Base-by-base conservation (phyloP, 1,140 invertebrate species). In the Cydia pomonella region DNA sequence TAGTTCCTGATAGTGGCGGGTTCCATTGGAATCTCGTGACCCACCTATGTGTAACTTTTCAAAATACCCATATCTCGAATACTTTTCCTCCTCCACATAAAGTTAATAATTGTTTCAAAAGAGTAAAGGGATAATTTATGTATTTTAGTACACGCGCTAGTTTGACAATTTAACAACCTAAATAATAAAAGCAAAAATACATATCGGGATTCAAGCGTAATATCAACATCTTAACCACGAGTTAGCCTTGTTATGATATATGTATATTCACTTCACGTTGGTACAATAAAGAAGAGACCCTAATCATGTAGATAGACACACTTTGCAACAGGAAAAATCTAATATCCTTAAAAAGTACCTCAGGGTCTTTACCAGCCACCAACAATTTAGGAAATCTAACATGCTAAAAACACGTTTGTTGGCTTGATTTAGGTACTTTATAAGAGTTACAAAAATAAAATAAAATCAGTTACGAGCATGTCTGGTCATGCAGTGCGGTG, bases 281-380 rank as follows among this genome's bases (percentile, higher is more conserved):
- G 16, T 53, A 53, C 2, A 18, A 53, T 53, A 21, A 53, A 53
- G n/a, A 53, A 21, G 18, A 53, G n/a, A 53, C 50, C 50, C 50
- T 7, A 18, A 53, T 38, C 18, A 53, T 21, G 50, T 53, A 53
- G n/a, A 18, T 50, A 44, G 41, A 13, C 18, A n/a, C 16, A 50
- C 18, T 53, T 53, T 16, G 50, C 50, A 5, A 53, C 16, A 53
- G 50, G 50, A 53, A 53, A 53, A 53, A 53, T 0, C 0, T 53
- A 53, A 18, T n/a, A 50, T 53, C 50, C 50, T 53, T 53, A 21
- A 53, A 53, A 53, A 53, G n/a, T 53, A 53, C n/a, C n/a, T 53
- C 50, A 53, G 50, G n/a, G 44, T 47, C 44, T 53, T 53, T 21
- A 53, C 16, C 50, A 3, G 16, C 16, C 6, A 53, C 6, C 18